Evolutionary conservation across 2,113 vertebrate species (phyloP).

Genomic region (Actinemys pallida): DNA sequence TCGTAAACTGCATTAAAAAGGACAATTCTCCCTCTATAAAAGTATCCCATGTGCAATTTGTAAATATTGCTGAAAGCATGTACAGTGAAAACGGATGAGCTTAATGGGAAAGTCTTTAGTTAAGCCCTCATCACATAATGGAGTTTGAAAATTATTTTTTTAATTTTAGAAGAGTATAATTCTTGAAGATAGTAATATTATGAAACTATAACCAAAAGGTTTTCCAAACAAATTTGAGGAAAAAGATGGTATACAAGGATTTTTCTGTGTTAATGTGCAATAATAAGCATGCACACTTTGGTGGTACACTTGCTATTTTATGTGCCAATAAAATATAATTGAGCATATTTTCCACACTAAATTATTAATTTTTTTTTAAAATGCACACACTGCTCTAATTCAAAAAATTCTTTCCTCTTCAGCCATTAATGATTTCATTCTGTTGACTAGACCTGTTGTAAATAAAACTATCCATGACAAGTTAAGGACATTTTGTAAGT

Average conservation of each 20-base stretch:
- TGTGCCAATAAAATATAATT: slow-evolving; percentile 75
- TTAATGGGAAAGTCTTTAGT: slow-evolving; percentile 69
- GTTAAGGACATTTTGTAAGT: slow-evolving; percentile 41
- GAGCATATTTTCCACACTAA: slow-evolving; percentile 70
- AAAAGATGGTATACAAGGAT: slow-evolving; percentile 3
- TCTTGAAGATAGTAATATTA: slow-evolving; percentile 56
- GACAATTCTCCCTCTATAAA: neutral
- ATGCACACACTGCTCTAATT: slow-evolving; percentile 6
- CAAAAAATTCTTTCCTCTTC: slow-evolving; percentile 36
- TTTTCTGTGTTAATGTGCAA: slow-evolving; percentile 79
- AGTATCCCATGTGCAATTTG: slow-evolving; percentile 57
- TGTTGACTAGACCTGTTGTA: slow-evolving; percentile 42
- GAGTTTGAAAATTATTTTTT: slow-evolving; percentile 81
- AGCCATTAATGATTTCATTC: slow-evolving; percentile 44
- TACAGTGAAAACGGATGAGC: slow-evolving; percentile 59
- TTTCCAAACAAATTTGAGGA: slow-evolving; percentile 61
- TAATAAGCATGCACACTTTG: slow-evolving; percentile 81
- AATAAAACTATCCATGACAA: slow-evolving; percentile 54
- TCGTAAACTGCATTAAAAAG: slow-evolving; percentile 83
- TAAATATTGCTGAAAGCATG: slow-evolving; percentile 78
- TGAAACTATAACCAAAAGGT: slow-evolving; percentile 51
- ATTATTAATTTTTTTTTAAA: slow-evolving; percentile 58
- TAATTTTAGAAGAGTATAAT: slow-evolving; percentile 72
- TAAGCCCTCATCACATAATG: slow-evolving; percentile 57
- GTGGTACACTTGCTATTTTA: slow-evolving; percentile 73